Evolutionary conservation across 2,113 vertebrate species (phyloP).

Genomic region (Hemibagrus wyckioides): DNA sequence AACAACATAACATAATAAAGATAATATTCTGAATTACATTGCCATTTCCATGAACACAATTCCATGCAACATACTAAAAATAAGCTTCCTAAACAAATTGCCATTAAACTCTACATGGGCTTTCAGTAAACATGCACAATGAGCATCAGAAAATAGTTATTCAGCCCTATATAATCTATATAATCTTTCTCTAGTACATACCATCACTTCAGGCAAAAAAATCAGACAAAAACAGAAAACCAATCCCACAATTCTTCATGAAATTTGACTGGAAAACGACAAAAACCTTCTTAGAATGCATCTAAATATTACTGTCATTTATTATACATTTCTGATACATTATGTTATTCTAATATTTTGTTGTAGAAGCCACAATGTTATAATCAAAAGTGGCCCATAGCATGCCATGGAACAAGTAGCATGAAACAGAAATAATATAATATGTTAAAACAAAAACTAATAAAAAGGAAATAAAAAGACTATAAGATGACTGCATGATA

Average conservation of each 20-base stretch:
- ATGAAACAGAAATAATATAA: background rate
- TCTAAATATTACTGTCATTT: background rate
- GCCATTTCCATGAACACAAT: background rate
- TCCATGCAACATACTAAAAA: background rate
- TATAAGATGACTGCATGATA: background rate
- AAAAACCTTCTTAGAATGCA: background rate
- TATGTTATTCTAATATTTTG: background rate
- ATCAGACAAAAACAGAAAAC: background rate
- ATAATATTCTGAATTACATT: background rate
- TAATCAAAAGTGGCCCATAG: background rate
- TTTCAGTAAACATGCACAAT: background rate
- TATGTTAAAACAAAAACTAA: background rate
- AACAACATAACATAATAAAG: background rate
- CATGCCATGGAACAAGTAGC: background rate
- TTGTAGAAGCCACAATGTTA: background rate
- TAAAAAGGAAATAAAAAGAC: background rate
- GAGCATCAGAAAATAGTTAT: background rate
- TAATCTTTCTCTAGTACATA: background rate
- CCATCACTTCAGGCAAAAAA: background rate
- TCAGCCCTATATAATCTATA: background rate
- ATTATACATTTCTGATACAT: background rate
- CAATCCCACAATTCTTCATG: background rate
- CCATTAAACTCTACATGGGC: background rate
- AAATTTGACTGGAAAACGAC: background rate
- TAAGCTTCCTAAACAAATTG: background rate